Conservation (phyloP, 2,113 vertebrate species). For the Egretta garzetta region DNA sequence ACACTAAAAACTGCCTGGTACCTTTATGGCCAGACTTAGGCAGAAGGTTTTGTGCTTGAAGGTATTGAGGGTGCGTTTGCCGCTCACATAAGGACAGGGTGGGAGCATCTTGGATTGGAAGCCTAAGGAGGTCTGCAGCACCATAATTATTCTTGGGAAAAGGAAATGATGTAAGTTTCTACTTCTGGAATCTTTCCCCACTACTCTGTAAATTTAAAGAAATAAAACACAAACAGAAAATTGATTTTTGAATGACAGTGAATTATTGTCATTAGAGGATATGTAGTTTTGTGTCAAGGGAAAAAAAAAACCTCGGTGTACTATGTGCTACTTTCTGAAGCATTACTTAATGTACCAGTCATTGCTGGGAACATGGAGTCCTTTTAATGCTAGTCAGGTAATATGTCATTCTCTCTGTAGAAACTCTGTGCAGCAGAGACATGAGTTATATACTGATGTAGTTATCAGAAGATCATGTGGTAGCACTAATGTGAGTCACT, state of each 20-base stretch:
- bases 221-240: slow-evolving; percentile 65
- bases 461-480: slow-evolving; percentile 69
- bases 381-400: slow-evolving; percentile 67
- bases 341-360: slow-evolving; percentile 69
- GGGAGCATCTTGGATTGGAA: neutral
- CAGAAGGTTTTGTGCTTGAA: neutral
- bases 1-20: neutral
- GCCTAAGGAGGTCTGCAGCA: neutral
- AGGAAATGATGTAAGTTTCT: slow-evolving; percentile 60
- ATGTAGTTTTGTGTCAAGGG: slow-evolving; percentile 47
- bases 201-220: slow-evolving; percentile 51
- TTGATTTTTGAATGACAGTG: slow-evolving; percentile 58
- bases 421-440: slow-evolving; percentile 48
- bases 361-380: slow-evolving; percentile 68
- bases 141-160: slow-evolving; percentile 28
- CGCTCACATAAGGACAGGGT: neutral
- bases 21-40: neutral
- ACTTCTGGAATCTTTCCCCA: slow-evolving; percentile 44
- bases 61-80: neutral
- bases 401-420: slow-evolving; percentile 70
- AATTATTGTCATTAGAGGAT: slow-evolving; percentile 56
- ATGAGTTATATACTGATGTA: slow-evolving; percentile 74
- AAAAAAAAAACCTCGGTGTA: neutral
- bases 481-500: slow-evolving; percentile 58
- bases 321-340: slow-evolving; percentile 58